These are phyloP conservation scores for Huso huso DNA, from an alignment of 2,797 vertebrate genomes.

Conservation along the genomic window DNA sequence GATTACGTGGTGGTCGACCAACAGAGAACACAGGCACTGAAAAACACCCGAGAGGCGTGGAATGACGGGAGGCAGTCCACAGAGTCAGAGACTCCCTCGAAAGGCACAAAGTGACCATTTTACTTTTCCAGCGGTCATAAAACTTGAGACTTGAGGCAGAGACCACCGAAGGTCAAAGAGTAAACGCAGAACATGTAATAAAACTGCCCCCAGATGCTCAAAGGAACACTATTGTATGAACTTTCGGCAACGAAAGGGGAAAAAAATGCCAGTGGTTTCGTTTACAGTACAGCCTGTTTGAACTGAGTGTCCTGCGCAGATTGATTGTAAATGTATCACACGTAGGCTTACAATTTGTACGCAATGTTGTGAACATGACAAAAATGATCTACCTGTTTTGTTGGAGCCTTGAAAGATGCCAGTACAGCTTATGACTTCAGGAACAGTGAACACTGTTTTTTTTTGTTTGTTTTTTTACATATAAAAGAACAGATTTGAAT, in stretches of 20 bases:
- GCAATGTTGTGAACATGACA: neutral
- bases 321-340: neutral
- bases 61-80: conserved; percentile 91
- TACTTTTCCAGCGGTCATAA: too few species aligned
- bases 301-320: conserved; percentile 23
- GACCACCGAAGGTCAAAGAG: neutral
- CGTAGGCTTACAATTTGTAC: neutral
- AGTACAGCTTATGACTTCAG: conserved; percentile 4
- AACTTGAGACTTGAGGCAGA: too few species aligned
- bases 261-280: conserved; percentile 35
- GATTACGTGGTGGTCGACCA: conserved; percentile 97
- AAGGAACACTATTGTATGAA: neutral
- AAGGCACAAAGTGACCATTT: conserved; percentile 76
- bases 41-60: conserved; percentile 94
- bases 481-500: too few species aligned
- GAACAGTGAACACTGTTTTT: conserved; percentile 4
- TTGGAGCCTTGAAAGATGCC: conserved; percentile 4
- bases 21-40: conserved; percentile 89
- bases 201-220: neutral
- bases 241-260: conserved; percentile 12
- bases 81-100: conserved; percentile 79
- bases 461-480: neutral
- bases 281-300: conserved; percentile 51
- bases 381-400: neutral
- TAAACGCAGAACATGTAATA: conserved; percentile 18